These are phyloP conservation scores for Halocynthia aurantium DNA, from an alignment of 23 tunicate species.

Conservation along the genomic window DNA sequence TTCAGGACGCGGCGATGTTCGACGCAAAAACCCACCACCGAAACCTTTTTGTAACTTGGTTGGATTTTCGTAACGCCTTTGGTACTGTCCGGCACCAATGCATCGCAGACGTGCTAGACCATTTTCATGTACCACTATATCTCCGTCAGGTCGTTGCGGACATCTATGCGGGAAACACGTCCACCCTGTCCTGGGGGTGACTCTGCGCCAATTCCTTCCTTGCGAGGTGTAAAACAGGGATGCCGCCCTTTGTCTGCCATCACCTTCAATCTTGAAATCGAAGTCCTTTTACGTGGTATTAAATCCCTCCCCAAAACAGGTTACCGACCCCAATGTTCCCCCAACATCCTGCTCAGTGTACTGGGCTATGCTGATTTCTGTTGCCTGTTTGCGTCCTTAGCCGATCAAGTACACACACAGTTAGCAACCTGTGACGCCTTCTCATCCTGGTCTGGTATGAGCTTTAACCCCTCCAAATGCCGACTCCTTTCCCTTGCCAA, in stretches of 20 bases:
- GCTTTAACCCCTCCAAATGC: too few species aligned
- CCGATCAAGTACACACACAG: too few species aligned
- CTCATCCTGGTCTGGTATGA: too few species aligned
- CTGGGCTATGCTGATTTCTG: conserved; percentile 23
- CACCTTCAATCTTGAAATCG: conserved; percentile 2
- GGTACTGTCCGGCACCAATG: conserved; percentile 19
- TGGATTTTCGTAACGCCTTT: conserved; percentile 15
- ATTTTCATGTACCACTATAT: conserved; percentile 7
- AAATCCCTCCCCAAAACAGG: not conserved
- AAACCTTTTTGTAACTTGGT: conserved; percentile 2
- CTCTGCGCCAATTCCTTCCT: conserved; percentile 1
- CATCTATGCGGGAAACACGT: conserved; percentile 15
- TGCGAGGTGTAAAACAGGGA: conserved; percentile 14
- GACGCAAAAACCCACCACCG: not conserved
- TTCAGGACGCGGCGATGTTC: conserved; percentile 2
- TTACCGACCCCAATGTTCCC: not conserved
- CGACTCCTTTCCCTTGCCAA: not conserved
- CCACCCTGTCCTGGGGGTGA: not conserved
- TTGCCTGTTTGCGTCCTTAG: not conserved
- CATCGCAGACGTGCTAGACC: not conserved
- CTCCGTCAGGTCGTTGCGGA: not conserved
- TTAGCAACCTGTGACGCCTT: too few species aligned
- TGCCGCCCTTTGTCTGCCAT: conserved; percentile 21
- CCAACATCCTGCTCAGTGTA: not conserved
- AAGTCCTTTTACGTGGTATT: not conserved